These are phyloP conservation scores for Ophthalmolycus amberensis DNA, from an alignment of 2,113 vertebrate genomes.

Conservation along the genomic window DNA sequence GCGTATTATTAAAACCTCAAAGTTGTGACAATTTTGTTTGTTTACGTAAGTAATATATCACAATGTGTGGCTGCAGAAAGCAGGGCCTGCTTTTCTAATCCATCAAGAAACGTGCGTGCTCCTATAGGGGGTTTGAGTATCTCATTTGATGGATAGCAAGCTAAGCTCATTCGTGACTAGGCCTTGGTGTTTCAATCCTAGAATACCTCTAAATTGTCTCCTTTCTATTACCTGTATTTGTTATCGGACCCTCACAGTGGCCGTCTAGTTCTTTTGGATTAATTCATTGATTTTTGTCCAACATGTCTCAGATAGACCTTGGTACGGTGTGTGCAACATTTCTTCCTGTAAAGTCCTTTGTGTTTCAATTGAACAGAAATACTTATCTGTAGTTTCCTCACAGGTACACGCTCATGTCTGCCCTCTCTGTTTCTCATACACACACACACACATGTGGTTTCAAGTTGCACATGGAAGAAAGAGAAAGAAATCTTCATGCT, in stretches of 20 bases:
- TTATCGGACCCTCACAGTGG: constrained; percentile 16
- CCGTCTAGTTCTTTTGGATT: constrained; percentile 35
- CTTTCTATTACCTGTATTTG: constrained; percentile 31
- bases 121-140: background rate
- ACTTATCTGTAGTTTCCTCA: constrained; percentile 11
- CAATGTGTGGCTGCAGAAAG: background rate
- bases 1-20: background rate
- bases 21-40: background rate
- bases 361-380: constrained; percentile 19
- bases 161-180: background rate
- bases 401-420: constrained; percentile 12
- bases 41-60: background rate
- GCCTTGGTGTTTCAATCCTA: constrained; percentile 12
- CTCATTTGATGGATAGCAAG: constrained; percentile 19
- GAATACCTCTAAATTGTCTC: constrained; percentile 46
- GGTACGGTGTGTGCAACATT: background rate
- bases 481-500: constrained; percentile 46
- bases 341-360: constrained; percentile 36
- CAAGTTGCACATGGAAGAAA: constrained; percentile 34
- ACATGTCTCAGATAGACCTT: constrained; percentile 7
- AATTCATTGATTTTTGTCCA: constrained; percentile 61
- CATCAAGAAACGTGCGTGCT: background rate
- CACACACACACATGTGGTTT: background rate
- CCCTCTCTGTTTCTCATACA: background rate
- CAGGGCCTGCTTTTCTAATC: background rate